Evolutionary conservation across 1,140 invertebrate genomes (phyloP).

Genomic region (Panagrolaimus sp.): DNA sequence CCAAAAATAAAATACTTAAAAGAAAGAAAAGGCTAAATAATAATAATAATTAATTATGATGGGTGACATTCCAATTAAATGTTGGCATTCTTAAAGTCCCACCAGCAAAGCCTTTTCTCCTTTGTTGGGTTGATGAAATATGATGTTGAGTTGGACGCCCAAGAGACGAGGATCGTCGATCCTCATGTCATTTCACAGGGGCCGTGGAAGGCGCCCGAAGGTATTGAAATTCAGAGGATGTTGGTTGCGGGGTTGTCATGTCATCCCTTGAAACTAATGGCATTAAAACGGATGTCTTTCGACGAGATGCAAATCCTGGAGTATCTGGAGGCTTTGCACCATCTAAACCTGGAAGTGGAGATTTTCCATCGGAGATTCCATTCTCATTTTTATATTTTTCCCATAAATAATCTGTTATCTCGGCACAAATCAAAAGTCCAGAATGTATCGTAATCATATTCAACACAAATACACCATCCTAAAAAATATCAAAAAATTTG

Average conservation of each 20-base stretch:
- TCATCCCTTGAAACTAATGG: slow-evolving; percentile 49
- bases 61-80: background rate
- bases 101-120: background rate
- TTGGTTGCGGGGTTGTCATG: background rate
- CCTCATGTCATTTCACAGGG: slow-evolving; percentile 4
- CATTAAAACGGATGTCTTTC: slow-evolving; percentile 51
- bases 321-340: background rate
- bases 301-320: slow-evolving; percentile 4
- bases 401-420: slow-evolving; percentile 49
- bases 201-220: background rate
- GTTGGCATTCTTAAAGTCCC: background rate
- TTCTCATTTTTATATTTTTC: slow-evolving; percentile 15
- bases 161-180: slow-evolving; percentile 11
- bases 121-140: background rate
- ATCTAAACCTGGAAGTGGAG: slow-evolving; percentile 16
- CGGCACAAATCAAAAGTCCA: slow-evolving; percentile 49
- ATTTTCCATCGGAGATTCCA: slow-evolving; percentile 23
- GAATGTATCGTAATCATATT: slow-evolving; percentile 56
- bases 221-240: background rate
- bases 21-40: too few relatives aligned
- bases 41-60: too few relatives aligned
- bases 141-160: slow-evolving; percentile 12
- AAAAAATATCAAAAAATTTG: too few relatives aligned
- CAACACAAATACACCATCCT: slow-evolving; percentile 50
- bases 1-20: too few relatives aligned